phyloP scores from a whole-genome alignment of 2,797 vertebrate species.

The Anguilla obscura region DNA sequence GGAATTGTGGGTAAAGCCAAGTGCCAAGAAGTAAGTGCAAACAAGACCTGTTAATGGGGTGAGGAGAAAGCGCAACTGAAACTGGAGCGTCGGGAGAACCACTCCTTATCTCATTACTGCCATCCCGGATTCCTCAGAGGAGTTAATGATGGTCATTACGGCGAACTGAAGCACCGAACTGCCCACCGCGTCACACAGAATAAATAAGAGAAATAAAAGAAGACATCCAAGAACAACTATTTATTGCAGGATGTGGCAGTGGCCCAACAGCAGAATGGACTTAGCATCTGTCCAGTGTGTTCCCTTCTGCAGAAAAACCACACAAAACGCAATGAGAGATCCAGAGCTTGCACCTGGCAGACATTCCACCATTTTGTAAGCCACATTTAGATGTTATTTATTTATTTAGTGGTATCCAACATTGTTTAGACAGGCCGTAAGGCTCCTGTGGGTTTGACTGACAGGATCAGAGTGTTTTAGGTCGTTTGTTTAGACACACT shows the following conservation, averaged over 20 bases:
- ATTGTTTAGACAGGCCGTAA: neutral
- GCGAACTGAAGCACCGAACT: neutral
- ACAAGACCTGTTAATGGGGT: neutral
- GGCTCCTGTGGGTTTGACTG: neutral
- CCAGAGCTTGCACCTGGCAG: neutral
- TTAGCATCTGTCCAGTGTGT: constrained; percentile 7
- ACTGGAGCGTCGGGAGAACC: neutral
- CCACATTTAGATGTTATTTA: neutral
- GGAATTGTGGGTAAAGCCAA: neutral
- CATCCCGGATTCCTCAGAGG: neutral
- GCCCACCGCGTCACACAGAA: neutral
- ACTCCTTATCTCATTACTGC: neutral
- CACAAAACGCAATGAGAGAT: neutral
- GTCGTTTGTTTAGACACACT: neutral
- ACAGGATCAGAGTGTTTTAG: neutral
- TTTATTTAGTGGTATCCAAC: neutral
- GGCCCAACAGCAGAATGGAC: neutral
- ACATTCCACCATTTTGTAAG: neutral
- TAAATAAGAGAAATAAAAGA: constrained; percentile 5
- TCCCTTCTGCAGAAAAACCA: neutral
- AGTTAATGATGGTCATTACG: neutral
- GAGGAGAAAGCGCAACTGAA: neutral
- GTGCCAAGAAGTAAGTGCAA: neutral
- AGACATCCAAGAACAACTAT: neutral
- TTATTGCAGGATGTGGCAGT: neutral